Conservation (phyloP, 2,113 vertebrate genomes). For the Smithornis capensis region DNA sequence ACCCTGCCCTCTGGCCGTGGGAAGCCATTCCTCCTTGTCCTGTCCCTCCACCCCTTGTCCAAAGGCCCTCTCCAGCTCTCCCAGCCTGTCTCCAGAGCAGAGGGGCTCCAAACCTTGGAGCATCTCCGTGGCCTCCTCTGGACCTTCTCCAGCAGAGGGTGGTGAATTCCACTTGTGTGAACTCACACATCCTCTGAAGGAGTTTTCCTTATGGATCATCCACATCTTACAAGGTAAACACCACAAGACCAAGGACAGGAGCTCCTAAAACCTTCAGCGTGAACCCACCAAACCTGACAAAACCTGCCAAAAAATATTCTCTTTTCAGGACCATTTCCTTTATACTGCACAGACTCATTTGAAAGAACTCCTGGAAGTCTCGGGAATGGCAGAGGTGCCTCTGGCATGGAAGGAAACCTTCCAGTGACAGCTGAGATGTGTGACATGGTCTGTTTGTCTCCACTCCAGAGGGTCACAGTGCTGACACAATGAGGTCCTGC, state of each 20-base stretch:
- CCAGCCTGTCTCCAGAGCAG: too few species aligned
- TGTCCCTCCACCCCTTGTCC: too few species aligned
- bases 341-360: not conserved
- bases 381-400: not conserved
- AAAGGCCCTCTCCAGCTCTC: too few species aligned
- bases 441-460: not conserved
- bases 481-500: not conserved
- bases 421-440: fast-evolving
- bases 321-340: not conserved
- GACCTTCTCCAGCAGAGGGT: not conserved
- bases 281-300: not conserved
- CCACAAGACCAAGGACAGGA: fast-evolving
- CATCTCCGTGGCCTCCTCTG: too few species aligned
- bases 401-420: not conserved
- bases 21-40: too few species aligned
- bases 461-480: not conserved
- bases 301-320: not conserved
- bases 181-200: not conserved
- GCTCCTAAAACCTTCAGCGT: not conserved
- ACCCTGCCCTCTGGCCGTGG: too few species aligned
- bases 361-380: not conserved
- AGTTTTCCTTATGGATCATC: not conserved
- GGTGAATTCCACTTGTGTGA: not conserved
- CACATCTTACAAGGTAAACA: not conserved
- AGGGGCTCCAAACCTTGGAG: too few species aligned